Conservation (phyloP, 2,888 invertebrate genomes). For the Zonitis immaculata region DNA sequence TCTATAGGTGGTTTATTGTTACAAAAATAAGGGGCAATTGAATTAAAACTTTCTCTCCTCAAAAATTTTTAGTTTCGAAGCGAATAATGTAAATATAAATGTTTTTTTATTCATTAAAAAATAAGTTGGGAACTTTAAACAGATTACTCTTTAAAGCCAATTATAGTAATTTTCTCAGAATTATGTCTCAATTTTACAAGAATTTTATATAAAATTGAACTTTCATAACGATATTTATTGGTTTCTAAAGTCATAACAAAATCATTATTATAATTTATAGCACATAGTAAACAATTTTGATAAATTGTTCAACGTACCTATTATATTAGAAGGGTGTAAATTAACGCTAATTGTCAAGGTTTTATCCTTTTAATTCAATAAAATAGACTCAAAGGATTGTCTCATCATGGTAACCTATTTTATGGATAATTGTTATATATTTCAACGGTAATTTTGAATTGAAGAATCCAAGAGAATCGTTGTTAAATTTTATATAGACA, state of each 20-base stretch:
- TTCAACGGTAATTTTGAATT: background rate
- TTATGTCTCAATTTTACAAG: too few species aligned
- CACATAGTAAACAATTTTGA: background rate
- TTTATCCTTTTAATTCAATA: background rate
- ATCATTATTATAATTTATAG: background rate
- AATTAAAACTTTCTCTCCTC: background rate
- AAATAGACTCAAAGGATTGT: background rate
- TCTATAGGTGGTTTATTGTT: too few species aligned
- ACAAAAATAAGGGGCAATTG: too few species aligned
- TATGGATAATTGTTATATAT: background rate
- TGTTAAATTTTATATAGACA: background rate
- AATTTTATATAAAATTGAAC: too few species aligned
- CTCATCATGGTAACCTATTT: too few species aligned
- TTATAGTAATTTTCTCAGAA: background rate
- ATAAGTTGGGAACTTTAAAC: background rate
- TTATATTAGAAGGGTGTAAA: background rate
- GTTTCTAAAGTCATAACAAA: background rate
- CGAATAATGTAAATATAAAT: too few species aligned
- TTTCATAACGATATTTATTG: background rate
- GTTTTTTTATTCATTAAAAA: too few species aligned
- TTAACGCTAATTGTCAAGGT: background rate
- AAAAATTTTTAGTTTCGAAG: too few species aligned
- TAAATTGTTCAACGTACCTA: background rate
- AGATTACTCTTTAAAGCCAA: background rate
- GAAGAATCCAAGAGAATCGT: background rate